Base-by-base conservation (phyloP, 2,797 vertebrate genomes). In the Margarornis squamiger region DNA sequence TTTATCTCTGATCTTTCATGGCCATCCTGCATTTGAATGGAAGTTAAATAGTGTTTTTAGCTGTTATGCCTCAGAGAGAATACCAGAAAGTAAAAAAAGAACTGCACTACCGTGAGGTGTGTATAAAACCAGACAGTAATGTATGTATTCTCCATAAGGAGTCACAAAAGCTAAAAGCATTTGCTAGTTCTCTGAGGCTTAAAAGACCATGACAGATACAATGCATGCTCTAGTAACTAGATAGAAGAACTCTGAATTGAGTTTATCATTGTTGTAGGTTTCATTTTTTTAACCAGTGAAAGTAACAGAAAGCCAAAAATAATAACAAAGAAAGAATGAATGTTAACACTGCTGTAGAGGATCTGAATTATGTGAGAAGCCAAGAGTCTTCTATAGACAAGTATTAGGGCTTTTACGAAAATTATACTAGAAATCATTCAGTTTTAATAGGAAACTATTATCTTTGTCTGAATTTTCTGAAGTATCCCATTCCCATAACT, bases 101-200 rank as follows among this genome's bases (percentile, higher is more conserved):
- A 10, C 55, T 52, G 8, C 2, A 26, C 22, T 38, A 9, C 43
- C 16, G 30, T 66, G 66, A 45, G 84, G 46, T 62, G 29, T 21
- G 5, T 73, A 59, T 88, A 79, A 86, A 95, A 88, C 1, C 59
- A 86, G 73, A 68, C 72, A 78, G 27, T 78, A 92, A 96, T 90
- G 6, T 90, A 86, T 88, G 62, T 55, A 34, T 29, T 74, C 70
- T 86, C 62, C 14, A 16, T 68, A 45, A 58, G 24, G 22, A 94
- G 54, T 68, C 79, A 94, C 70, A 73, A 78, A 93, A 22, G 14
- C 70, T 90, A 78, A 96, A 95, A 90, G 70, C 68, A 78, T 83
- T 67, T 92, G 8, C 77, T 84, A 65, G 21, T 70, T 83, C 58
- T 91, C 41, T 71, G 46, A 86, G 62, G 54, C 34, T 54, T 91